A percentile compares a stretch with the other conserved stretches of the same genome.
Conservation (phyloP, 2,113 vertebrate species). For the Caranx ignobilis region DNA sequence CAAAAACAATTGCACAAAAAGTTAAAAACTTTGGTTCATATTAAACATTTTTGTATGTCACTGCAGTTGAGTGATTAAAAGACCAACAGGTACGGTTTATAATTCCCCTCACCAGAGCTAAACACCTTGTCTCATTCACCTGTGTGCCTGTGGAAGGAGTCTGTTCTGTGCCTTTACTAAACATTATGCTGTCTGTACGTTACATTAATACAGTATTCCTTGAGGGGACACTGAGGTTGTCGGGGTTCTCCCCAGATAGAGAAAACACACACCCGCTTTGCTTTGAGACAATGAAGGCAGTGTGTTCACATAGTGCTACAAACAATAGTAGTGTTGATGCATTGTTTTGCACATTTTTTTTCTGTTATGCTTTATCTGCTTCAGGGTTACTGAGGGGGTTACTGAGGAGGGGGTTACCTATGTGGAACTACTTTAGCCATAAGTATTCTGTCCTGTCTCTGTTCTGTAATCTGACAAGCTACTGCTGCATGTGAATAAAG, state of each 20-base stretch:
- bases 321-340: constrained; percentile 70
- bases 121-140: constrained; percentile 35
- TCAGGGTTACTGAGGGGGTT: constrained; percentile 32
- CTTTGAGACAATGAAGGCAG: constrained; percentile 67
- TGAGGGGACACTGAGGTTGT: constrained; percentile 32
- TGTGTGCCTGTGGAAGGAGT: constrained; percentile 27
- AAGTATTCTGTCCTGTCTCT: constrained; percentile 66
- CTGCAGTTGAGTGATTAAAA: constrained; percentile 18
- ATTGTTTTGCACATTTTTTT: constrained; percentile 83
- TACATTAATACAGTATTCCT: constrained; percentile 59
- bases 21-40: constrained; percentile 23
- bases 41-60: constrained; percentile 27
- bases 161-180: constrained; percentile 53
- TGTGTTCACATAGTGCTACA: constrained; percentile 66
- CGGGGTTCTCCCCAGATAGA: constrained; percentile 34
- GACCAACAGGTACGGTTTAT: constrained; percentile 17
- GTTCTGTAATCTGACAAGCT: constrained; percentile 79
- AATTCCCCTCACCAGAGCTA: constrained; percentile 11
- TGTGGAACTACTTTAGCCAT: constrained; percentile 53
- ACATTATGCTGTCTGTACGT: constrained; percentile 54
- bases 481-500: constrained; percentile 85
- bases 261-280: constrained; percentile 70
- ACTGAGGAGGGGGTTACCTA: constrained; percentile 20
- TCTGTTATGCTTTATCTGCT: constrained; percentile 69
- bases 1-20: constrained; percentile 23